Percentiles rank a stretch among this genome's conserved stretches.
phyloP scores from a whole-genome alignment of 1,140 invertebrate species.

The Drosophila biarmipes region DNA sequence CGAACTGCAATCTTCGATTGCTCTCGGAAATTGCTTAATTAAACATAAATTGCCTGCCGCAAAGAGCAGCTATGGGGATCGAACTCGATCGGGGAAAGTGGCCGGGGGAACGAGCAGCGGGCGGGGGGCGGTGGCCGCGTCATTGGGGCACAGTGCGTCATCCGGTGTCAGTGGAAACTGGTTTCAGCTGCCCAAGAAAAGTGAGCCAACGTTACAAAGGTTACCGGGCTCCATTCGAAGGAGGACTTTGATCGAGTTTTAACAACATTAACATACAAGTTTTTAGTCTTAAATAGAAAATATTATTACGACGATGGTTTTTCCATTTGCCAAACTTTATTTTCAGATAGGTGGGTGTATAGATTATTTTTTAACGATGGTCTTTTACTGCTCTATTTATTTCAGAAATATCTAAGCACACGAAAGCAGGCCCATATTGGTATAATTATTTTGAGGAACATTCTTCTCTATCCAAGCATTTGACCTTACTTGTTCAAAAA shows the following conservation, averaged over 20 bases:
- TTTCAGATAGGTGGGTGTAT: background rate
- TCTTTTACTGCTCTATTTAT: background rate
- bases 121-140: slow-evolving; percentile 4
- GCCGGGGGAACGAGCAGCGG: background rate
- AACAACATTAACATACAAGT: background rate
- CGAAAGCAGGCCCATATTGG: background rate
- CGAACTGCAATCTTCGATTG: slow-evolving; percentile 55
- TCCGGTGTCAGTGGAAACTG: slow-evolving; percentile 49
- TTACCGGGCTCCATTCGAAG: slow-evolving; percentile 19
- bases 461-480: slow-evolving; percentile 7
- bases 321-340: background rate
- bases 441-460: slow-evolving; percentile 7
- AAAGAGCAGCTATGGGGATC: slow-evolving; percentile 23
- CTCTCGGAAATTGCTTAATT: slow-evolving; percentile 61
- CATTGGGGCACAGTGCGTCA: slow-evolving; percentile 50
- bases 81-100: slow-evolving; percentile 54
- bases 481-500: slow-evolving; percentile 27
- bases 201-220: slow-evolving; percentile 40
- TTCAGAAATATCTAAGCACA: background rate
- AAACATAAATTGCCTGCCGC: slow-evolving; percentile 63
- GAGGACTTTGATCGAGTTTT: background rate
- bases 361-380: background rate
- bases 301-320: background rate
- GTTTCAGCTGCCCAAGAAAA: slow-evolving; percentile 44
- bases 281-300: background rate